These are phyloP conservation scores for Caenorhabditis sp. DNA, from an alignment of 2,888 invertebrate genomes.

Conservation along the genomic window DNA sequence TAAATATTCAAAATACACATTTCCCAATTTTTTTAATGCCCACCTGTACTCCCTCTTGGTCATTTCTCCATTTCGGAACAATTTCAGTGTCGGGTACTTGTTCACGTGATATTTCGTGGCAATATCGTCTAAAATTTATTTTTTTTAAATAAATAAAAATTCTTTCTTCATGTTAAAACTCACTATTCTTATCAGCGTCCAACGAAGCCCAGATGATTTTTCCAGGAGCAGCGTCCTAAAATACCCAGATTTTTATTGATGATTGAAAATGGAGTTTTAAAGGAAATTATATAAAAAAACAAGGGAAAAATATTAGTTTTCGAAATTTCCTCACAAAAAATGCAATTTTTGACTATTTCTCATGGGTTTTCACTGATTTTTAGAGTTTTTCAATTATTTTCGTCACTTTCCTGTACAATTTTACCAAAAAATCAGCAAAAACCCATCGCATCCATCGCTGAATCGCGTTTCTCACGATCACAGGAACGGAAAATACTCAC, in stretches of 20 bases:
- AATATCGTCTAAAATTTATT: slow-evolving; percentile 86
- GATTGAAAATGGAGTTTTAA: too few relatives aligned
- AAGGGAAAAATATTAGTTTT: too few relatives aligned
- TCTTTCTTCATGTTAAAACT: slow-evolving; percentile 76
- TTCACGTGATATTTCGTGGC: slow-evolving; percentile 95
- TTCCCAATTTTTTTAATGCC: too few relatives aligned
- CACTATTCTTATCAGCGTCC: slow-evolving; percentile 95
- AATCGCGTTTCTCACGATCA: too few relatives aligned
- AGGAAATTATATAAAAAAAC: too few relatives aligned
- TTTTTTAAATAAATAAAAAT: background rate
- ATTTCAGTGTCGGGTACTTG: slow-evolving; percentile 98
- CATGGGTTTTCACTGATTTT: too few relatives aligned
- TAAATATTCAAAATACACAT: background rate
- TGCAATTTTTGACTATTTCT: too few relatives aligned
- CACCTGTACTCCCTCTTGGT: slow-evolving; percentile 85
- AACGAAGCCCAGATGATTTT: slow-evolving; percentile 96
- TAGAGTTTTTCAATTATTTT: too few relatives aligned
- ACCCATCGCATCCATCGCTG: too few relatives aligned
- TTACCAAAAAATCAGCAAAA: too few relatives aligned
- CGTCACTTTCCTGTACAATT: too few relatives aligned
- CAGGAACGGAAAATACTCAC: background rate
- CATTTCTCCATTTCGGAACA: slow-evolving; percentile 87
- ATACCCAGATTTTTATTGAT: background rate
- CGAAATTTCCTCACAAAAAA: too few relatives aligned
- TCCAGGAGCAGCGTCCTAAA: slow-evolving; percentile 86